phyloP scores from a whole-genome alignment of 2,113 vertebrate species.

The Oreocharis arfaki region DNA sequence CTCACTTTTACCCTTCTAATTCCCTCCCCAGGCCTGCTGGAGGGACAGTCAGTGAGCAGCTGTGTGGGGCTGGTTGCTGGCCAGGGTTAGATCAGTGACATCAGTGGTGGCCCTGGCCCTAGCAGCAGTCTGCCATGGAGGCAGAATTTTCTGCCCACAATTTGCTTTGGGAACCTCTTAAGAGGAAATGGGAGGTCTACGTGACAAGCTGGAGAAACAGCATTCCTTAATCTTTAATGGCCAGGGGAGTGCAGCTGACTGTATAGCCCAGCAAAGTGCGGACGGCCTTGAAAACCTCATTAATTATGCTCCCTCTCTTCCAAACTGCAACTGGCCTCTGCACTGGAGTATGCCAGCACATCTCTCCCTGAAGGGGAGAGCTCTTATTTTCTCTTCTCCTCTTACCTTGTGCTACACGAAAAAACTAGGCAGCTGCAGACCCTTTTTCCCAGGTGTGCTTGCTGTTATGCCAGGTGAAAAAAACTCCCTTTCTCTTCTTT shows the following conservation, averaged over 20 bases:
- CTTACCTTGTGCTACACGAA: not conserved
- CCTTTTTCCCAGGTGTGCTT: not conserved
- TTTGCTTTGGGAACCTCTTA: not conserved
- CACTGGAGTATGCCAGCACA: not conserved
- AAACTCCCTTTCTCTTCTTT: not conserved
- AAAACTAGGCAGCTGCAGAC: not conserved
- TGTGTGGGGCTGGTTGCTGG: not conserved
- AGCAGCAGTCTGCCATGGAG: not conserved
- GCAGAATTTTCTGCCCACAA: not conserved
- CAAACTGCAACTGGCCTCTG: not conserved
- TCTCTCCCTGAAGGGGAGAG: not conserved
- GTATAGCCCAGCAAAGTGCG: not conserved
- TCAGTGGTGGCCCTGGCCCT: not conserved
- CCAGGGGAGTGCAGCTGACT: not conserved
- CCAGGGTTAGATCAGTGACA: not conserved
- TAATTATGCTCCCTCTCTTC: not conserved
- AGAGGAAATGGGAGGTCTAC: rapidly evolving
- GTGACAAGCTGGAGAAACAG: not conserved
- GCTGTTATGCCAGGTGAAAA: not conserved
- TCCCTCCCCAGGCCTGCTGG: not conserved
- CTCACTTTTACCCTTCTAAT: too few relatives aligned
- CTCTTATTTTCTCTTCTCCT: not conserved
- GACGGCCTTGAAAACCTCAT: not conserved
- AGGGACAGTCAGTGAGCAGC: not conserved
- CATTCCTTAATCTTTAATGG: not conserved